Percentiles rank a stretch among this genome's conserved stretches.
Evolutionary conservation across 2,113 vertebrate genomes (phyloP).

Genomic region (Microtus montanus): DNA sequence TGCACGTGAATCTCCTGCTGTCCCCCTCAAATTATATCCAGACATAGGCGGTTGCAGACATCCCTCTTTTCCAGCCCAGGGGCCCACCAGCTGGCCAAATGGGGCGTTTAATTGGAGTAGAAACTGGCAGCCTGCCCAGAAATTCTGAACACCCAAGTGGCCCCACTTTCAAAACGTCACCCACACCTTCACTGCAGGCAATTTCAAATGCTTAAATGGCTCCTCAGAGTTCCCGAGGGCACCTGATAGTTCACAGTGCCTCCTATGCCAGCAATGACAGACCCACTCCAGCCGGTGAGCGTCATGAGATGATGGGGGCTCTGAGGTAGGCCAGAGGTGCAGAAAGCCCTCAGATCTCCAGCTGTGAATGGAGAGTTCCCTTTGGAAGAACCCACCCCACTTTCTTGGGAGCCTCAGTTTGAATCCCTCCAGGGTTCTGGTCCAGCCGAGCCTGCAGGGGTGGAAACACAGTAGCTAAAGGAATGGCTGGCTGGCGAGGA

Average conservation of each 20-base stretch:
- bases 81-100: slow-evolving; percentile 57
- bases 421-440: not conserved
- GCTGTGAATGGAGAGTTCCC: accelerated
- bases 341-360: not conserved
- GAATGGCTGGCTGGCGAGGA: accelerated
- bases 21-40: slow-evolving; percentile 30
- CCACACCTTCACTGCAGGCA: not conserved
- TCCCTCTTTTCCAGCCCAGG: not conserved
- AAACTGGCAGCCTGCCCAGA: slow-evolving; percentile 63
- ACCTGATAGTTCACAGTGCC: not conserved
- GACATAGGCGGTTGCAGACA: slow-evolving; percentile 9
- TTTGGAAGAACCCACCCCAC: not conserved
- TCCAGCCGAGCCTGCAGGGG: not conserved
- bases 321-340: not conserved
- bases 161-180: not conserved
- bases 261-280: not conserved
- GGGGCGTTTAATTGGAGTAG: slow-evolving; percentile 60
- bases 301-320: not conserved
- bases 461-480: accelerated
- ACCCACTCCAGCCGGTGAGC: accelerated
- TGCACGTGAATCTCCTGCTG: not conserved
- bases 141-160: slow-evolving; percentile 13
- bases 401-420: accelerated
- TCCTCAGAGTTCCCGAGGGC: not conserved
- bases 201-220: not conserved